Percentiles rank a stretch among this genome's conserved stretches.
Evolutionary conservation across 2,113 vertebrate genomes (phyloP).

Genomic region (Accipiter virgatus): DNA sequence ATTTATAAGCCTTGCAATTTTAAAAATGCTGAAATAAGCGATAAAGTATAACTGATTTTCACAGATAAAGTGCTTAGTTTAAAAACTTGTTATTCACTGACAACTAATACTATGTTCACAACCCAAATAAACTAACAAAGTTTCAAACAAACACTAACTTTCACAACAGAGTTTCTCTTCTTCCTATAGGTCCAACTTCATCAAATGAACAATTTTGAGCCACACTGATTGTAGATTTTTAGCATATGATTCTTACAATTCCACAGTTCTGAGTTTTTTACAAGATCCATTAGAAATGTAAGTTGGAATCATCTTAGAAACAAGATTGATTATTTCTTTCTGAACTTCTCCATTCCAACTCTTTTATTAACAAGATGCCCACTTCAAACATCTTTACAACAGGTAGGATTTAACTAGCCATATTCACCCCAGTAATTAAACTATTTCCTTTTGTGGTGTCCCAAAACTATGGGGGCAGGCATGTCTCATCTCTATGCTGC

Average conservation of each 20-base stretch:
- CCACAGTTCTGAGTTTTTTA: not conserved
- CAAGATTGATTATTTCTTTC: not conserved
- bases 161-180: not conserved
- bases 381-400: not conserved
- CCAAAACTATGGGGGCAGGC: not conserved
- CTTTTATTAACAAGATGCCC: not conserved
- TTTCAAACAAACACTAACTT: not conserved
- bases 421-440: not conserved
- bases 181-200: not conserved
- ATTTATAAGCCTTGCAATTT: not conserved
- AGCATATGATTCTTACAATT: not conserved
- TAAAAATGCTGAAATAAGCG: not conserved
- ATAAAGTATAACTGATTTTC: not conserved
- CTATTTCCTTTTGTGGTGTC: not conserved
- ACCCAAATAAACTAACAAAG: not conserved
- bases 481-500: not conserved
- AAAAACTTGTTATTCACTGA: not conserved
- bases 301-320: not conserved
- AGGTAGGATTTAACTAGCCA: not conserved
- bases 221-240: not conserved
- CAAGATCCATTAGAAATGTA: not conserved
- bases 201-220: not conserved
- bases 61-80: not conserved
- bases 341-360: not conserved
- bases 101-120: not conserved